These are phyloP conservation scores for Himantopus leucocephalus DNA, from an alignment of 2,113 vertebrate genomes.

Conservation along the genomic window DNA sequence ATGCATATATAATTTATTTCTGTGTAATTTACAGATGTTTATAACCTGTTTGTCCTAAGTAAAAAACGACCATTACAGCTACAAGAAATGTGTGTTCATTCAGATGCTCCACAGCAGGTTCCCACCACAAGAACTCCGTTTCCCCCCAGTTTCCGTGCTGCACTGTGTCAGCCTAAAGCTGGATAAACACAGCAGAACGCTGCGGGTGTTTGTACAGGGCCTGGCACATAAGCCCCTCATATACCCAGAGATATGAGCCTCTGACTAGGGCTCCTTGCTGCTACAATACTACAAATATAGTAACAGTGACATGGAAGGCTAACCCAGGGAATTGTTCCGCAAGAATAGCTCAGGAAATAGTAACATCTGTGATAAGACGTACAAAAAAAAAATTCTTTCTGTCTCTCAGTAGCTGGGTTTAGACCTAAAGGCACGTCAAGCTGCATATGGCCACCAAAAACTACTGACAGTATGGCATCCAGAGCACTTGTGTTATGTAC, in stretches of 20 bases:
- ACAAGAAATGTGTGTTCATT: background rate
- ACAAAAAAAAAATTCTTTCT: background rate
- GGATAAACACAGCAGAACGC: background rate
- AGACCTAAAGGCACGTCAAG: background rate
- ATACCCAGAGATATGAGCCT: background rate
- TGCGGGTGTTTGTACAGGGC: background rate
- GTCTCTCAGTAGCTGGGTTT: background rate
- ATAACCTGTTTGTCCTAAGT: background rate
- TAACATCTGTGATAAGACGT: background rate
- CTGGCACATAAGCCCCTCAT: background rate
- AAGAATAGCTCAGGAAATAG: slow-evolving; percentile 11
- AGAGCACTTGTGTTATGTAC: background rate
- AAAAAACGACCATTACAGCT: background rate
- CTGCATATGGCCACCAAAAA: background rate
- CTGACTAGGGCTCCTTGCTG: background rate
- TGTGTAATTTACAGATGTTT: background rate
- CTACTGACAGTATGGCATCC: background rate
- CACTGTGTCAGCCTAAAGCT: background rate
- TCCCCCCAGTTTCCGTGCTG: background rate
- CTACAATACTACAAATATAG: background rate
- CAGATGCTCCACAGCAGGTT: background rate
- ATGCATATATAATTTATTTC: background rate
- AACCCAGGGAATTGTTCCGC: background rate
- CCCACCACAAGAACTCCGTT: background rate
- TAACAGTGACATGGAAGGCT: background rate